Evolutionary conservation across 2,888 invertebrate genomes (phyloP).

Genomic region (Drosophila anomelani): DNA sequence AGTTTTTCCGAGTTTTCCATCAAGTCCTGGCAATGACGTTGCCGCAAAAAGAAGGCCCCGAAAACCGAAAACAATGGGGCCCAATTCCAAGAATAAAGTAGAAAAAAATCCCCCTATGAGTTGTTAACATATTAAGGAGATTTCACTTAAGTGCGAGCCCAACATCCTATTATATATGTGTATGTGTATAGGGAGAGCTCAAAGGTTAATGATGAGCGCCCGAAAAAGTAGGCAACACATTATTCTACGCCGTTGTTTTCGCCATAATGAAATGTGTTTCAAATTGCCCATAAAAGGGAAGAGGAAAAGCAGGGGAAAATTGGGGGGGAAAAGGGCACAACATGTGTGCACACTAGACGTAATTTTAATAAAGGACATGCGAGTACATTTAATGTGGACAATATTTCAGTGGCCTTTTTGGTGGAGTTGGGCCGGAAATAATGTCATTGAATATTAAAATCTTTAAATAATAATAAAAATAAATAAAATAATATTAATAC

Average conservation of each 20-base stretch:
- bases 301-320: not conserved
- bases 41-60: conserved; percentile 16
- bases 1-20: conserved; percentile 44
- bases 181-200: not conserved
- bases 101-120: conserved; percentile 64
- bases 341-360: conserved; percentile 22
- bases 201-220: conserved; percentile 46
- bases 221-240: conserved; percentile 50
- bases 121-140: conserved; percentile 80
- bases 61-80: conserved; percentile 7
- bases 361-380: conserved; percentile 31
- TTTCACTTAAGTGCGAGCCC: conserved; percentile 69
- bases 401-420: conserved; percentile 17
- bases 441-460: not conserved
- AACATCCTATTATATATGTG: conserved; percentile 15
- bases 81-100: conserved; percentile 11
- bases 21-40: conserved; percentile 14
- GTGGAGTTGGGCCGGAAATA: not conserved
- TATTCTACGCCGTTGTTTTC: conserved; percentile 21
- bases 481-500: not conserved
- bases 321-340: not conserved
- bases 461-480: no score
- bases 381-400: conserved; percentile 18
- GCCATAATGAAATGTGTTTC: conserved; percentile 72
- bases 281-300: conserved; percentile 72